These are phyloP conservation scores for Drosophila suboccidentalis DNA, from an alignment of 2,888 invertebrate genomes.

Conservation along the genomic window DNA sequence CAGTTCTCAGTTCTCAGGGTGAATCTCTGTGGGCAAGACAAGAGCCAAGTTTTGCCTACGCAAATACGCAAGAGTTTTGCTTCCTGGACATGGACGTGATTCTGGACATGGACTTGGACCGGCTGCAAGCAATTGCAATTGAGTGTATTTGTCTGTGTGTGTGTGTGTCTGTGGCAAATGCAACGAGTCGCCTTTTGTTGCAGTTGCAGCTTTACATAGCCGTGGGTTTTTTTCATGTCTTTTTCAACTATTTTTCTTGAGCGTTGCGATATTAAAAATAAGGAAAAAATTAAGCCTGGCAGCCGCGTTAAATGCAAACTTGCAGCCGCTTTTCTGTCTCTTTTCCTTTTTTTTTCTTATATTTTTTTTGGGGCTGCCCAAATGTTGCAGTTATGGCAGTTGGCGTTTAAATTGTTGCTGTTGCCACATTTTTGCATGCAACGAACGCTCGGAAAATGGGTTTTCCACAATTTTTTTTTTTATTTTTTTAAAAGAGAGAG, in stretches of 20 bases:
- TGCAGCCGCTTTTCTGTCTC: slow-evolving; percentile 68
- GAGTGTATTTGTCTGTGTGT: slow-evolving; percentile 19
- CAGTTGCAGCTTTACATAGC: slow-evolving; percentile 64
- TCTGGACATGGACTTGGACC: slow-evolving; percentile 34
- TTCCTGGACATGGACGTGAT: slow-evolving; percentile 69
- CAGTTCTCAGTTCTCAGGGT: slow-evolving; percentile 11
- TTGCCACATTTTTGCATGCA: slow-evolving; percentile 76
- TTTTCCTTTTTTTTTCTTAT: neutral
- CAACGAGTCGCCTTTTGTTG: slow-evolving; percentile 53
- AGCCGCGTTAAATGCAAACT: slow-evolving; percentile 82
- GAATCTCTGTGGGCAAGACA: slow-evolving; percentile 40
- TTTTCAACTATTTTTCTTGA: slow-evolving; percentile 48
- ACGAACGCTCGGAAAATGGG: slow-evolving; percentile 62
- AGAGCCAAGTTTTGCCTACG: slow-evolving; percentile 81
- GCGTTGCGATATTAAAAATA: slow-evolving; percentile 72
- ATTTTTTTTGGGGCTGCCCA: slow-evolving; percentile 48
- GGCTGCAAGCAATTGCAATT: slow-evolving; percentile 40
- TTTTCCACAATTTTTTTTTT: slow-evolving; percentile 52
- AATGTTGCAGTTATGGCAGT: slow-evolving; percentile 63
- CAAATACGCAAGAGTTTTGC: slow-evolving; percentile 75
- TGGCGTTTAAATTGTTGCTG: slow-evolving; percentile 32
- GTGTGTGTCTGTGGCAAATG: slow-evolving; percentile 39
- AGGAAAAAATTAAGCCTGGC: slow-evolving; percentile 79
- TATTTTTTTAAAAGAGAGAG: slow-evolving; percentile 42
- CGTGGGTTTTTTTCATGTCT: slow-evolving; percentile 73